Percentiles rank a stretch among this genome's conserved stretches.
These are phyloP conservation scores for Chamaetylas fuelleborni DNA, from an alignment of 2,113 vertebrate genomes.

Conservation along the genomic window DNA sequence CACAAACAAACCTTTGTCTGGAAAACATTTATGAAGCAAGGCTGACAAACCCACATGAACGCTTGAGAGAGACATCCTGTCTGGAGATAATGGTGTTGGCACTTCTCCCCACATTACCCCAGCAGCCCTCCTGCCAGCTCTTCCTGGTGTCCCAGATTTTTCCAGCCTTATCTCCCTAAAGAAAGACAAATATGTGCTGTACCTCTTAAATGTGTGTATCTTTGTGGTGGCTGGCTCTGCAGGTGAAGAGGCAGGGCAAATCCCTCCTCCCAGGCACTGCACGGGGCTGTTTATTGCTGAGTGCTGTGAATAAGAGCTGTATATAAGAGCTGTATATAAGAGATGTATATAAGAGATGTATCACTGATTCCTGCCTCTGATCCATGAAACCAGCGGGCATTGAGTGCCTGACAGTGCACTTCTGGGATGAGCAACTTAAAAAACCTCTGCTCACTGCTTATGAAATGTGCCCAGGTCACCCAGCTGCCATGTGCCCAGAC, in stretches of 20 bases:
- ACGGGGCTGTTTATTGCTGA: fast-evolving
- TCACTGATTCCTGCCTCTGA: background rate
- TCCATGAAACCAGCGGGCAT: fast-evolving
- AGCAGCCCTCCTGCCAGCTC: background rate
- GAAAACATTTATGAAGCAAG: background rate
- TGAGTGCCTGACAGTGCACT: background rate
- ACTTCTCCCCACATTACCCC: fast-evolving
- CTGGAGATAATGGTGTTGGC: background rate
- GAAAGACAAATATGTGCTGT: background rate
- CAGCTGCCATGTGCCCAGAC: background rate
- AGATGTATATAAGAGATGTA: background rate
- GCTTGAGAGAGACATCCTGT: background rate
- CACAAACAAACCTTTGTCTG: background rate
- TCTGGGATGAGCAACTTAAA: background rate
- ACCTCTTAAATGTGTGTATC: background rate
- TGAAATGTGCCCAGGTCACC: background rate
- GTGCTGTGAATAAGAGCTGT: background rate
- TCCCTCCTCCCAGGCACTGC: background rate
- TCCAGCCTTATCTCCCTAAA: background rate
- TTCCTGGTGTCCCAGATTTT: background rate
- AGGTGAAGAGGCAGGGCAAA: background rate
- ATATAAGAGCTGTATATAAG: no score
- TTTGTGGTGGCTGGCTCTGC: background rate
- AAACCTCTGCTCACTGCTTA: fast-evolving
- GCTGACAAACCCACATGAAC: background rate